Percentiles rank a stretch among this genome's conserved stretches.
Conservation (phyloP, 2,888 invertebrate species). For the Polyploca ridens region DNA sequence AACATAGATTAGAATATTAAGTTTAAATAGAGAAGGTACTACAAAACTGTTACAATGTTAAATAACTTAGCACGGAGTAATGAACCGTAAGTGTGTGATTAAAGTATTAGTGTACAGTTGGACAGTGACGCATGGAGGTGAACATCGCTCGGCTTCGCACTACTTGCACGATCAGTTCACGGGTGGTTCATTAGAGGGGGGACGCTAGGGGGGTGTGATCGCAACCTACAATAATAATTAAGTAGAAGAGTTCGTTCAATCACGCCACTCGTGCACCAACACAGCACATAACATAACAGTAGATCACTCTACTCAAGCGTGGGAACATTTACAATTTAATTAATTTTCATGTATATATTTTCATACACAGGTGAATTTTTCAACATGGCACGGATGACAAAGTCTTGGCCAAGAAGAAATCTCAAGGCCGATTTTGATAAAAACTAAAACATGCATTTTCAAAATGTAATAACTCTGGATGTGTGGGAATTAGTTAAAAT, state of each 20-base stretch:
- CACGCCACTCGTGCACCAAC: background rate
- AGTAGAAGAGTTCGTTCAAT: background rate
- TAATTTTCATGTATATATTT: too few species aligned
- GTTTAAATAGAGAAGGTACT: background rate
- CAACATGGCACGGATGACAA: too few species aligned
- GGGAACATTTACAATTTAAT: too few species aligned
- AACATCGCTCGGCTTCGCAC: background rate
- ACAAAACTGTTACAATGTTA: background rate
- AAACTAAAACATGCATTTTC: too few species aligned
- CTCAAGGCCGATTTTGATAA: too few species aligned
- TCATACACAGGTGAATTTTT: too few species aligned
- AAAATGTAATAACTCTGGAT: too few species aligned
- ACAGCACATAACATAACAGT: background rate
- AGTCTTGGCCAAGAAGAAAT: too few species aligned
- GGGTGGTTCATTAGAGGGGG: background rate
- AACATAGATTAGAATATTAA: background rate
- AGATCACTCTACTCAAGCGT: too few species aligned
- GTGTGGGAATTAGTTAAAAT: too few species aligned
- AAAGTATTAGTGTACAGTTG: background rate
- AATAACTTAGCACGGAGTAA: background rate
- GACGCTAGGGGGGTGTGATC: background rate
- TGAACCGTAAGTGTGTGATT: background rate
- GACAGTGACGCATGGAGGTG: constrained; percentile 1
- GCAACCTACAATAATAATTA: background rate
- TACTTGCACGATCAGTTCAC: background rate